Evolutionary conservation across 2,888 invertebrate species (phyloP).

Genomic region (Lycocerus yunnanus): DNA sequence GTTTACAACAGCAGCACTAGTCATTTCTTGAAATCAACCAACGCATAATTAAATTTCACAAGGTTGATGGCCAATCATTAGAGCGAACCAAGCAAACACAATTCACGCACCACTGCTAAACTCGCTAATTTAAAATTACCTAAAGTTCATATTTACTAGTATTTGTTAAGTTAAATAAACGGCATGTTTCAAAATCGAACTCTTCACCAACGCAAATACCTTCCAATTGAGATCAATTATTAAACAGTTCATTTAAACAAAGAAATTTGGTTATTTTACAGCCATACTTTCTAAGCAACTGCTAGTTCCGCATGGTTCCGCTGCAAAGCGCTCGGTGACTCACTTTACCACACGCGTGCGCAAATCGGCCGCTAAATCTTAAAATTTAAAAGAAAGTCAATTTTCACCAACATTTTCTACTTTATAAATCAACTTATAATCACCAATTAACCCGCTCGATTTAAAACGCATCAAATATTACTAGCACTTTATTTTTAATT

Average conservation of each 20-base stretch:
- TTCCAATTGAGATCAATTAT: conserved; percentile 36
- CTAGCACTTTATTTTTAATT: not conserved
- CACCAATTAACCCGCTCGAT: not conserved
- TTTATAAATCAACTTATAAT: not conserved
- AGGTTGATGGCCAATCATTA: conserved; percentile 53
- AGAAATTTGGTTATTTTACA: conserved; percentile 56
- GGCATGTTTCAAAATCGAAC: not conserved
- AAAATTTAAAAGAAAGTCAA: conserved; percentile 16
- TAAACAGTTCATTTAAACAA: conserved; percentile 53
- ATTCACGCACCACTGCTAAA: conserved; percentile 42
- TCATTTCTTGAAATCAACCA: conserved; percentile 49
- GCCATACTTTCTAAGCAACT: conserved; percentile 50
- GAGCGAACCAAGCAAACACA: conserved; percentile 43
- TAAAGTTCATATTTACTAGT: conserved; percentile 9
- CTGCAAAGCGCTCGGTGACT: conserved; percentile 30
- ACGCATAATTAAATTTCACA: conserved; percentile 41
- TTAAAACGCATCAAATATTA: not conserved
- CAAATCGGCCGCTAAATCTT: conserved; percentile 17
- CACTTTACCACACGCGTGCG: conserved; percentile 22
- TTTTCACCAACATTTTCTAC: conserved; percentile 9
- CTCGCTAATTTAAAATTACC: conserved; percentile 19
- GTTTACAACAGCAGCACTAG: conserved; percentile 54
- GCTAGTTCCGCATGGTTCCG: conserved; percentile 33
- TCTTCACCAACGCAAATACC: conserved; percentile 17
- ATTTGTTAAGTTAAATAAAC: conserved; percentile 1